phyloP scores from a whole-genome alignment of 2,797 vertebrate genomes.

The Phoebastria nigripes region DNA sequence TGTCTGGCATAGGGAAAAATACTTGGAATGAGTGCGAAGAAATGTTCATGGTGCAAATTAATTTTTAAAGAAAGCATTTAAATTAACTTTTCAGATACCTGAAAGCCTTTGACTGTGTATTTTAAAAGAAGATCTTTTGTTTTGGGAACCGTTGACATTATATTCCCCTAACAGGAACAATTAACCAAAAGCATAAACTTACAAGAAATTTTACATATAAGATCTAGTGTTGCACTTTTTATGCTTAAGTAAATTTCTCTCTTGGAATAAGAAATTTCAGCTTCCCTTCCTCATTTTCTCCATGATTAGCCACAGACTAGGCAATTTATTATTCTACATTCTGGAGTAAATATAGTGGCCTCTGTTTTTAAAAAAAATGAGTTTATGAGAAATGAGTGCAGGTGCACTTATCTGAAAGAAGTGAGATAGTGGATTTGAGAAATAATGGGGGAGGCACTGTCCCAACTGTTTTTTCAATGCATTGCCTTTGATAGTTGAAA shows the following conservation, averaged over 20 bases:
- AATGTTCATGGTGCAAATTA: neutral
- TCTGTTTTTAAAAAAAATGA: neutral
- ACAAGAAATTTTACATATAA: neutral
- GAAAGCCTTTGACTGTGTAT: neutral
- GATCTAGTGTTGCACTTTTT: neutral
- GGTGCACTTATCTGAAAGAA: neutral
- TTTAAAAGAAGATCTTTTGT: neutral
- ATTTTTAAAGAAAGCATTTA: conserved; percentile 6
- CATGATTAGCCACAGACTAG: neutral
- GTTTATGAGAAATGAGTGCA: neutral
- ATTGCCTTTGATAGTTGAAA: neutral
- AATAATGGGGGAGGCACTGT: neutral
- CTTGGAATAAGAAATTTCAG: neutral
- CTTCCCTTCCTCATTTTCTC: neutral
- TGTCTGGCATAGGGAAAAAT: neutral
- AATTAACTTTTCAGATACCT: neutral
- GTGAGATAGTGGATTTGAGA: conserved; percentile 4
- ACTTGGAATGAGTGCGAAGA: neutral
- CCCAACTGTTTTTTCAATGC: neutral
- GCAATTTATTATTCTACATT: neutral
- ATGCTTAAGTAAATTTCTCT: neutral
- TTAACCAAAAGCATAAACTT: neutral
- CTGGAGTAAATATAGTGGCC: neutral
- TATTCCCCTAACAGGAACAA: neutral
- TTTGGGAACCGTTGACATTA: neutral